Evolutionary conservation across 2,113 vertebrate species (phyloP), one percentile per base, ranked within the genome.

Genomic region (Coturnix japonica): DNA sequence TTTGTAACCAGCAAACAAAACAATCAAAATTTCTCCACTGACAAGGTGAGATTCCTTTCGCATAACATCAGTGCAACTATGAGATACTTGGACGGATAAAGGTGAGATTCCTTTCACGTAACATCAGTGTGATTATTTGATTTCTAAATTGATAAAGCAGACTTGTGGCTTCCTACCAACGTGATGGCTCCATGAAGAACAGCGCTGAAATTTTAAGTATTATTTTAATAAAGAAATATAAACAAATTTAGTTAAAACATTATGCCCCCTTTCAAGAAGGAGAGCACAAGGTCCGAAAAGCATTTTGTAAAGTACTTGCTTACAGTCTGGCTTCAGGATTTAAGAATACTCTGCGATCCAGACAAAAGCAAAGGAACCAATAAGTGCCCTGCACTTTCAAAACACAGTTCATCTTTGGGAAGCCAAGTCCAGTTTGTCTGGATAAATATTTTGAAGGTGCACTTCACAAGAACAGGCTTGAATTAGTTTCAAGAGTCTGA

Each of bases 391-490:
- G 26, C 17, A 56, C 56, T 90, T 80, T n/a, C 25, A 59, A 90
- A 92, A 82, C 21, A 61, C 37, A 70, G 49, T n/a, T 91, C 54
- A 81, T 53, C 23, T 39, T 1, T 65, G 44, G 37, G 46, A 81
- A 91, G 65, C 60, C 71, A 46, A 74, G 21, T 80, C 23, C 70
- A 18, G 41, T 70, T 47, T 79, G 47, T 33, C 26, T 71, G 22
- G 85, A 41, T 13, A 86, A 79, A 60, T 59, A 71, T 63, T 95
- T 91, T 60, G 46, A 82, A 91, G 73, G 84, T 93, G 43, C 13
- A 33, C 33, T 59, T 37, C 43, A 43, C 23, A 75, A 73, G 70
- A 86, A 81, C 46, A 39, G 20, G 23, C 15, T 35, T 75, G 46
- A 91, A 78, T 77, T 89, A 93, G 78, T 33, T 80, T 79, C 43